Evolutionary conservation across 2,113 vertebrate species (phyloP), one percentile per base, ranked within the genome.

Genomic region (Dissostichus mawsoni): DNA sequence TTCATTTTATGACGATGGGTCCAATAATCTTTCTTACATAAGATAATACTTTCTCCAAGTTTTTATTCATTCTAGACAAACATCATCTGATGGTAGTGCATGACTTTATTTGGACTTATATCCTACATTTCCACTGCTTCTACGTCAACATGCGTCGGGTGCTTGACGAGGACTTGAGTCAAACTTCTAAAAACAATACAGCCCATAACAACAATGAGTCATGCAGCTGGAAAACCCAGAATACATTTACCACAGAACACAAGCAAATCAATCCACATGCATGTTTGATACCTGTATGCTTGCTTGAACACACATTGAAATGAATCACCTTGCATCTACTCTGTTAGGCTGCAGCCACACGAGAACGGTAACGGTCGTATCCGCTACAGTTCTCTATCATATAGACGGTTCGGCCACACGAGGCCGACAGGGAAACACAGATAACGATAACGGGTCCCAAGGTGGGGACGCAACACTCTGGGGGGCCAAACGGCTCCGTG

Each of bases 141-240:
- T 57, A 72, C 3, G 4, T 76, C 83, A 74, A 3, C 18, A 16
- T 48, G 29, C 8, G 3, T 72, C 4, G 55, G 33, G 0, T 16
- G 68, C 33, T 0, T 13, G 3, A 50, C 13, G 45, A 55, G 56
- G 56, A 45, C 56, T 57, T 75, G 51, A 81, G 57, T 53, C 18
- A 56, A 73, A 83, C 16, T 36, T 16, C 47, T 75, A 56, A 56
- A 79, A 85, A 89, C 68, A 85, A 83, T 70, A 63, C 51, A 65
- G 69, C 64, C 25, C 16, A 13, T 62, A 56, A 77, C 11, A 5
- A 50, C 4, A 3, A 66, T 84, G 82, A 85, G 69, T 85, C 84
- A 89, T 82, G 64, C 72, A 53, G 78, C 75, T 53, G 45, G 66
- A 81, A 33, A 74, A 67, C 58, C 51, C 50, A 80, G 50, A 77